A percentile compares a stretch with the other conserved stretches of the same genome.
These are phyloP conservation scores for Venturia canescens DNA, from an alignment of 1,140 invertebrate genomes.

Conservation along the genomic window DNA sequence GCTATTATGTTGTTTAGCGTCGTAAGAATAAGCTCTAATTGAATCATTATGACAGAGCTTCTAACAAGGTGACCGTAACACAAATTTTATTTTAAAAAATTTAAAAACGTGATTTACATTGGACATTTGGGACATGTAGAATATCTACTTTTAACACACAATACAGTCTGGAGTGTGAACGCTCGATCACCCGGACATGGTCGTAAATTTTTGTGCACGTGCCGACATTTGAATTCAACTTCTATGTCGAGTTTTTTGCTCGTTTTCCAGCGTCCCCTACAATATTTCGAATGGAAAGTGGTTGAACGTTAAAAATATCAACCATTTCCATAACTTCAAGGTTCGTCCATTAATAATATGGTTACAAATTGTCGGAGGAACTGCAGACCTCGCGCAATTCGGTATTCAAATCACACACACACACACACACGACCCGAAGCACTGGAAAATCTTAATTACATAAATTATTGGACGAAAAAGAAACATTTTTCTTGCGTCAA, in stretches of 20 bases:
- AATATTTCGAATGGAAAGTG: constrained; percentile 1
- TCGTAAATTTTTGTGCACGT: constrained; percentile 32
- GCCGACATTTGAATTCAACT: constrained; percentile 25
- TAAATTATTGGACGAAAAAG: neutral
- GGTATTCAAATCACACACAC: neutral
- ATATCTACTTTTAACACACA: neutral
- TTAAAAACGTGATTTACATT: neutral
- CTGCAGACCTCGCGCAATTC: neutral
- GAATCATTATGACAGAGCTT: too few species aligned
- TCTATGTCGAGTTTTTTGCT: neutral
- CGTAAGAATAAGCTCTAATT: too few species aligned
- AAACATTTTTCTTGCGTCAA: neutral
- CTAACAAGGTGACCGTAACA: too few species aligned
- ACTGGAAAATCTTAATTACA: too few species aligned
- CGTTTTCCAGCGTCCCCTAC: neutral
- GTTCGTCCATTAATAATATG: constrained; percentile 1
- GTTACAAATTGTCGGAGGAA: neutral
- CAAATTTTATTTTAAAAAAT: too few species aligned
- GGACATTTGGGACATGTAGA: neutral
- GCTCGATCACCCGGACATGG: constrained; percentile 3
- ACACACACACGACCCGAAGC: too few species aligned
- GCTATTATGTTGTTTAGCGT: too few species aligned
- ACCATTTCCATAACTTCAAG: neutral
- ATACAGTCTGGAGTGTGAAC: neutral
- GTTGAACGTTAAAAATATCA: constrained; percentile 6